Evolutionary conservation across 1,140 invertebrate genomes (phyloP), one percentile per base, ranked within the genome.

Genomic region (Drosophila sp.): DNA sequence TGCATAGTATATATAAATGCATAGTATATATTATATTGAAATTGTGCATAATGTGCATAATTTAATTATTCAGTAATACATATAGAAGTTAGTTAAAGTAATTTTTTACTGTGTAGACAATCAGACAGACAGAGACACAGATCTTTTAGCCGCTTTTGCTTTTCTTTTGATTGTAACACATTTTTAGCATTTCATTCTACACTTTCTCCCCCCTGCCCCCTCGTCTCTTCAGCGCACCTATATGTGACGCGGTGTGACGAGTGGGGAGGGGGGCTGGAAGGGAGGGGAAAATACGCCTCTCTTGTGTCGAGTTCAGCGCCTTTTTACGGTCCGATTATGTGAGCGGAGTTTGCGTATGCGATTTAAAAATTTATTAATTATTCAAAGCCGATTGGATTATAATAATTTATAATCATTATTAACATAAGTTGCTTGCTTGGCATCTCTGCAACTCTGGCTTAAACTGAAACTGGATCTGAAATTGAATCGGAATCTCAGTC

Each of bases 341-440:
- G 64, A 36, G 72, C 59, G 18, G 64, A 69, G 74, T 72, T 86
- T 53, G 67, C 66, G 63, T 78, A 80, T 73, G 62, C 79, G 70
- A 70, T 80, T 76, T 77, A 65, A 66, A 78, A 70, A 90, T 80
- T 89, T 91, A 92, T 92, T 92, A 92, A 92, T 92, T 92, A 92
- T 92, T 92, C 90, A 92, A 92, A 92, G 90, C 91, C 91, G 86
- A 90, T 91, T 90, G 89, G 91, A 92, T 92, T 92, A 91, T 92
- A 90, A 89, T 92, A 92, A 92, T 92, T 92, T 92, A 92, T 92
- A 92, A 91, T 80, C 80, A 91, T 92, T 91, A 92, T 89, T 84
- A 83, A 32, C 77, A 79, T 80, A 90, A 84, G 83, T 76, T 58
- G 78, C 58, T 48, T 57, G 57, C 72, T 61, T 50, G 63, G 36